Conservation (phyloP, 1,140 invertebrate species). For the Drosophila ohnishii region DNA sequence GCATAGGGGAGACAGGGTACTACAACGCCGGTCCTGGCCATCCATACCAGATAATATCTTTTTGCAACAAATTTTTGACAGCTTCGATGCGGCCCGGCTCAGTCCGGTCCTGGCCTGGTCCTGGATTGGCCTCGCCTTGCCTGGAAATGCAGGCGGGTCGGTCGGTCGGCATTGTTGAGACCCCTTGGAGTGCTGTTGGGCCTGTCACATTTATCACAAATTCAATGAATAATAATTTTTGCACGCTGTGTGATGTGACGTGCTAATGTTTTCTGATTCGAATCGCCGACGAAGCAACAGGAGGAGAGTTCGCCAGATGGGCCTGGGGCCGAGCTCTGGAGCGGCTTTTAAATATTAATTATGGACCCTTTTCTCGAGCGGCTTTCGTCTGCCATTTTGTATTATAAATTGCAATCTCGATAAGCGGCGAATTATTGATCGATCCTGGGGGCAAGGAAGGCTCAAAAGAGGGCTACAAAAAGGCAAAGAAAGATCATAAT, state of each 20-base stretch:
- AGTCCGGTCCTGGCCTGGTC: constrained; percentile 5
- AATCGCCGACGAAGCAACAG: constrained; percentile 75
- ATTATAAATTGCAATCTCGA: constrained; percentile 76
- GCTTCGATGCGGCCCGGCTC: constrained; percentile 62
- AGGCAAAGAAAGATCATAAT: constrained; percentile 32
- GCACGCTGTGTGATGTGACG: constrained; percentile 80
- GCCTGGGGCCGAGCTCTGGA: constrained; percentile 8
- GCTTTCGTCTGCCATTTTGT: constrained; percentile 77
- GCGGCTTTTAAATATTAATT: constrained; percentile 77
- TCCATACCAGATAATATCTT: constrained; percentile 73
- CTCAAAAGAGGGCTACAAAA: not conserved
- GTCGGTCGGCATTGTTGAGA: constrained; percentile 37
- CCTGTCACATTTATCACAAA: constrained; percentile 82
- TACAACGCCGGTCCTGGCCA: constrained; percentile 30
- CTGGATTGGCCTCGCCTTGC: constrained; percentile 3
- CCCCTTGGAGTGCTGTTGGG: constrained; percentile 68
- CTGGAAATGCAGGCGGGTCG: constrained; percentile 23
- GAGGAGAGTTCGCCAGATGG: constrained; percentile 31
- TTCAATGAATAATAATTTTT: constrained; percentile 83
- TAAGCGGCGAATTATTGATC: constrained; percentile 74
- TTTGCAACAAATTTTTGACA: constrained; percentile 81
- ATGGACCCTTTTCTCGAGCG: constrained; percentile 56
- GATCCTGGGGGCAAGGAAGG: constrained; percentile 5
- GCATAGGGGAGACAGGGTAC: constrained; percentile 15
- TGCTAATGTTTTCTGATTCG: constrained; percentile 82